Base-by-base conservation (phyloP, 92 coral and sea anemone species). In the Parazoanthus darwini region DNA sequence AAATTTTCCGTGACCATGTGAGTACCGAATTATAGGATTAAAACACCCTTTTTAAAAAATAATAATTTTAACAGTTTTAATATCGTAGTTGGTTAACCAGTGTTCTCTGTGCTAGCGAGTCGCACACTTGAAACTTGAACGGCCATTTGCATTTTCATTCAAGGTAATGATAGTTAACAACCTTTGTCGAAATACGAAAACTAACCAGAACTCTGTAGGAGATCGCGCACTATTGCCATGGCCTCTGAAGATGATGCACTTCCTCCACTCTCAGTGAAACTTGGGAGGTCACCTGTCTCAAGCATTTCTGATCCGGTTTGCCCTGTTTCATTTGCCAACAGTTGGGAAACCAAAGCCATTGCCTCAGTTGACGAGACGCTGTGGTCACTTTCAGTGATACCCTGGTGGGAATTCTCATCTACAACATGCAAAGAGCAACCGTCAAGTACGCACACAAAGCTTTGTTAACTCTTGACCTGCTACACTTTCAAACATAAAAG, bases 191-290 rank as follows among this genome's bases (percentile, higher is more conserved):
- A 37, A 8, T 14, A 26, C 18, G 36, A 33, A 39, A 33, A 39
- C 78, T 74, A 33, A 74, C 78, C 78, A 74, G 78, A 74, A 74
- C 78, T 33, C 78, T 4, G 39, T 10, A 74, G 44, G 42, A 74
- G 20, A 5, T 74, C 78, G 38, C 18, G 39, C 44, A 74, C 44
- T 33, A 35, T 22, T 4, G 46, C 78, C 78, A 74, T 74, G 37
- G 78, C 78, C 46, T 74, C 78, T 74, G 78, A 74, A 36, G 78
- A 74, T 0, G 78, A 29, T 39, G 36, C 78, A 74, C 78, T 74
- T 74, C 78, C 78, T 13, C 36, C 78, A 74, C 78, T 74, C 6
- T n/a, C 78, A 7, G 78, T 74, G 78, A 33, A 35, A 74, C 44
- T 74, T 18, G 22, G 44, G 7, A 74, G 39, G 5, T 36, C 78